phyloP scores from a whole-genome alignment of 2,888 invertebrate genomes.

The Trilocha varians region DNA sequence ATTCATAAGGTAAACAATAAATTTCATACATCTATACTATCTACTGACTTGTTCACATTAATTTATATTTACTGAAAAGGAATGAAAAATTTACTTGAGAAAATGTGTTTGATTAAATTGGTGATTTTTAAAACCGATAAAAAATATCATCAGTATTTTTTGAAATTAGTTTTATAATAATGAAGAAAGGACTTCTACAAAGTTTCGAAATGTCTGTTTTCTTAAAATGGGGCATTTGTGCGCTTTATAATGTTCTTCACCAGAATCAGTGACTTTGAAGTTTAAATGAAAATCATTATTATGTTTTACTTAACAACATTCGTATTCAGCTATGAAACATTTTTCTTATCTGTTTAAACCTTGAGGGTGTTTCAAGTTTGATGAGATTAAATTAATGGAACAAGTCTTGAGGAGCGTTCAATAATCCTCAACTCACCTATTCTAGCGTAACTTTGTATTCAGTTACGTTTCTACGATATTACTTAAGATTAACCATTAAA shows the following conservation, averaged over 20 bases:
- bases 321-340: neutral
- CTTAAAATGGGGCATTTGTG: too few species aligned
- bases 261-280: too few species aligned
- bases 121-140: too few species aligned
- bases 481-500: neutral
- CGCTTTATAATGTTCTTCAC: too few species aligned
- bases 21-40: slow-evolving; percentile 1
- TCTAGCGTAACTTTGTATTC: neutral
- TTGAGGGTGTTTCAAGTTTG: neutral
- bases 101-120: too few species aligned
- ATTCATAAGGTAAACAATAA: slow-evolving; percentile 1
- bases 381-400: neutral
- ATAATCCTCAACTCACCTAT: neutral
- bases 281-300: too few species aligned
- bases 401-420: neutral
- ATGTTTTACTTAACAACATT: neutral
- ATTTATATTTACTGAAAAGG: neutral
- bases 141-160: too few species aligned
- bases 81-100: too few species aligned
- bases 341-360: neutral
- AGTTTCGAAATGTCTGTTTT: too few species aligned
- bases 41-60: neutral
- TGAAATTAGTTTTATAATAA: too few species aligned
- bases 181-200: too few species aligned
- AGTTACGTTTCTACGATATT: neutral